A percentile compares a stretch with the other conserved stretches of the same genome.
Conservation (phyloP, 1,140 invertebrate species). For the Homalodisca vitripennis region DNA sequence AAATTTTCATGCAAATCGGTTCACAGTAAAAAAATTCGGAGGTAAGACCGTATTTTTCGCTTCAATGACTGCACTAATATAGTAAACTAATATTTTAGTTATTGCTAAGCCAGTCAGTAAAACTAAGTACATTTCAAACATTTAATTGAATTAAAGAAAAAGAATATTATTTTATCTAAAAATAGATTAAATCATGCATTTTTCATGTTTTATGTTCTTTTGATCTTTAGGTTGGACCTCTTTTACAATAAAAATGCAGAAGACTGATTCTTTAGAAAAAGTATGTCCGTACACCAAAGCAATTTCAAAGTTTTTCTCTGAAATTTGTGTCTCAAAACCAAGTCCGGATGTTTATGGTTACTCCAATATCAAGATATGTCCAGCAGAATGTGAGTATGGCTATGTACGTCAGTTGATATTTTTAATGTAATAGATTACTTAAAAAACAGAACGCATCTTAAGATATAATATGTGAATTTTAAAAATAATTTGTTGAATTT, state of each 20-base stretch:
- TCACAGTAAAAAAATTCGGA: too few relatives aligned
- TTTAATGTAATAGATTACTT: background rate
- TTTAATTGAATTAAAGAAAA: too few relatives aligned
- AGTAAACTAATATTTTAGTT: too few relatives aligned
- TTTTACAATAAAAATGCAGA: constrained; percentile 50
- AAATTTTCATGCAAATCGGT: too few relatives aligned
- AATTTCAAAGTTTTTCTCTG: constrained; percentile 24
- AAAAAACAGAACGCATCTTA: too few relatives aligned
- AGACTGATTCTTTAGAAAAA: background rate
- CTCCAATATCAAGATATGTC: constrained; percentile 11
- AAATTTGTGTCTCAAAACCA: constrained; percentile 24
- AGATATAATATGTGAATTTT: background rate
- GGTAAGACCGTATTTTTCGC: too few relatives aligned
- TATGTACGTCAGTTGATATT: background rate
- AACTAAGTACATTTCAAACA: too few relatives aligned
- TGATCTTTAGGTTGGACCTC: constrained; percentile 55
- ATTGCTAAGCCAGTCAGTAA: too few relatives aligned
- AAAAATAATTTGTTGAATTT: background rate
- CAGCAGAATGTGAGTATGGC: background rate
- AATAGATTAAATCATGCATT: too few relatives aligned
- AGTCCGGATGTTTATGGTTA: background rate
- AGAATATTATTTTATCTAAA: too few relatives aligned
- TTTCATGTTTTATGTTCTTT: too few relatives aligned
- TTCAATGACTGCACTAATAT: too few relatives aligned
- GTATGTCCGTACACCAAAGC: constrained; percentile 9